Evolutionary conservation across 2,113 vertebrate genomes (phyloP).

Genomic region (Actenoides hombroni): DNA sequence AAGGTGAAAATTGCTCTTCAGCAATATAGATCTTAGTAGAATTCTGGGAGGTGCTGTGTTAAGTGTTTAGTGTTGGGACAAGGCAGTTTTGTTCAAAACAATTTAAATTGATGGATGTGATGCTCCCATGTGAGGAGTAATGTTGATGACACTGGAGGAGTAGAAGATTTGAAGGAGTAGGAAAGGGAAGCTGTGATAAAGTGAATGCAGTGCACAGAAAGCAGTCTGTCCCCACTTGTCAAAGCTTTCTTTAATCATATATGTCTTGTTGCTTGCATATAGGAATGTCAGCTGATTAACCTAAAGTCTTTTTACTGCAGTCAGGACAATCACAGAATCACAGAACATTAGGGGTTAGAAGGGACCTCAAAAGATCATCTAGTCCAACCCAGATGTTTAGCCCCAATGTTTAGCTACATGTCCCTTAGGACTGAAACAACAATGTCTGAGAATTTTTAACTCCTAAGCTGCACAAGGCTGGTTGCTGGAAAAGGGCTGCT

Average conservation of each 20-base stretch:
- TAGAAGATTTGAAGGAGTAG: neutral
- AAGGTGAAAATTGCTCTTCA: neutral
- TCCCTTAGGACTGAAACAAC: neutral
- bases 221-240: neutral
- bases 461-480: neutral
- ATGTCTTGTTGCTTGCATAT: neutral
- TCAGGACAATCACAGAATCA: neutral
- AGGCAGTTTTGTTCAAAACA: neutral
- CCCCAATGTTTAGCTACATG: neutral
- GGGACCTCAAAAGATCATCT: no score
- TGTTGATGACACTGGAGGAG: neutral
- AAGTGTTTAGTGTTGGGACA: neutral
- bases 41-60: neutral
- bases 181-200: neutral
- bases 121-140: neutral
- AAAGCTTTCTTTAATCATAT: neutral
- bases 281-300: neutral
- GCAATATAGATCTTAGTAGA: neutral
- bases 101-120: neutral
- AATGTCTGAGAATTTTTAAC: neutral
- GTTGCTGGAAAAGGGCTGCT: neutral
- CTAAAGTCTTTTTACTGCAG: neutral
- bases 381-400: no score
- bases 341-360: no score
- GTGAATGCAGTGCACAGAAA: neutral